Evolutionary conservation across 2,797 vertebrate genomes (phyloP).

Genomic region (Trematomus bernacchii): DNA sequence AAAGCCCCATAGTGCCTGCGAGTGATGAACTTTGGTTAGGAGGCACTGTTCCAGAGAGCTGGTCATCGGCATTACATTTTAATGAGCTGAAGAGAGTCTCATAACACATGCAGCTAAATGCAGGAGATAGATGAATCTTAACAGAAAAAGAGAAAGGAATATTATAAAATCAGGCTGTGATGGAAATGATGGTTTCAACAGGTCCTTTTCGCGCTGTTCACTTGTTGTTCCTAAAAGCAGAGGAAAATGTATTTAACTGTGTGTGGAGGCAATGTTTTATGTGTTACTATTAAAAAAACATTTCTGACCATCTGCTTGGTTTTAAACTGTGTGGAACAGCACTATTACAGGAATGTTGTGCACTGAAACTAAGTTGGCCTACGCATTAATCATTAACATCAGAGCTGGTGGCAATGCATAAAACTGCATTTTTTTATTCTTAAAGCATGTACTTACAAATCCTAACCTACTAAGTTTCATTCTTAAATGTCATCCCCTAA

Average conservation of each 20-base stretch:
- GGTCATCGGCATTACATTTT: conserved; percentile 90
- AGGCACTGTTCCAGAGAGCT: conserved; percentile 90
- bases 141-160: conserved; percentile 81
- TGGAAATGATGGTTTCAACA: conserved; percentile 85
- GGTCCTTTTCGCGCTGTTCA: conserved; percentile 66
- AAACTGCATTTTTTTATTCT: conserved; percentile 17
- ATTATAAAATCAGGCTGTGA: conserved; percentile 86
- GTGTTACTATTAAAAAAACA: not conserved
- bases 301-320: not conserved
- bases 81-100: conserved; percentile 91
- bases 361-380: conserved; percentile 28
- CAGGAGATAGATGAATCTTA: conserved; percentile 72
- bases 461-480: not conserved
- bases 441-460: conserved; percentile 11
- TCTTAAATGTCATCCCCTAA: not conserved
- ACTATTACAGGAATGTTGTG: conserved; percentile 14
- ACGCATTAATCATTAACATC: conserved; percentile 60
- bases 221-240: conserved; percentile 40
- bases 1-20: conserved; percentile 68
- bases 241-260: not conserved
- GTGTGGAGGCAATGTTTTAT: not conserved
- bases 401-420: conserved; percentile 17
- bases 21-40: conserved; percentile 92
- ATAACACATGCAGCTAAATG: conserved; percentile 86
- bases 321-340: conserved; percentile 13